Base-by-base conservation (phyloP, 2,797 vertebrate genomes). In the Esox lucius region DNA sequence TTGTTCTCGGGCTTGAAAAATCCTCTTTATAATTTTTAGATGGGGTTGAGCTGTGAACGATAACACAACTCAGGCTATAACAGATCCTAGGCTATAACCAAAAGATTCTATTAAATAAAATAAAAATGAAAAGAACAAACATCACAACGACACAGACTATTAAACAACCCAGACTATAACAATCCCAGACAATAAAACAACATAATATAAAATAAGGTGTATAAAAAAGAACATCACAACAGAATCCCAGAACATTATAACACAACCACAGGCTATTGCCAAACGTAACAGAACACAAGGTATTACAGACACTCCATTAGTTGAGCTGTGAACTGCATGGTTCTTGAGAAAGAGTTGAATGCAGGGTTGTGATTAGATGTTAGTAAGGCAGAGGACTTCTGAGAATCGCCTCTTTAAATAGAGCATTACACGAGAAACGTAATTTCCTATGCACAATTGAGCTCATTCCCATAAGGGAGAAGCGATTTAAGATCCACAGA, bases 361-460 rank as follows among this genome's bases (percentile, higher is more conserved):
- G 74, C 83, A 89, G 87, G 90, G 90, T 87, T 91, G 90, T 92
- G 91, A 94, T 94, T 90, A 88, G 89, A 91, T 89, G 91, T 94
- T 96, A 95, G 95, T 95, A 95, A 94, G 91, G 89, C 86, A 82
- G 91, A 86, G 83, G 80, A 84, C 95, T 96, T 91, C 75, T 77
- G 94, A 95, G 95, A 97, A 84, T 86, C 83, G 76, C 79, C 84
- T 90, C 92, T 95, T 95, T 94, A 94, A 96, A 95, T 92, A 95
- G 91, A 91, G 92, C 93, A 94, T 93, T 93, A 91, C 94, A 86
- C 93, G 92, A 86, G 82, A 91, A 86, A 86, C 91, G 95, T 95
- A 80, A 95, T 97, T 96, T 95, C 84, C 90, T 89, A 94, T 92
- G 91, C 96, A 94, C 93, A 95, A 94, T 96, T 95, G 95, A 94